Base-by-base conservation (phyloP, 2,113 vertebrate species). In the Prolemur simus region DNA sequence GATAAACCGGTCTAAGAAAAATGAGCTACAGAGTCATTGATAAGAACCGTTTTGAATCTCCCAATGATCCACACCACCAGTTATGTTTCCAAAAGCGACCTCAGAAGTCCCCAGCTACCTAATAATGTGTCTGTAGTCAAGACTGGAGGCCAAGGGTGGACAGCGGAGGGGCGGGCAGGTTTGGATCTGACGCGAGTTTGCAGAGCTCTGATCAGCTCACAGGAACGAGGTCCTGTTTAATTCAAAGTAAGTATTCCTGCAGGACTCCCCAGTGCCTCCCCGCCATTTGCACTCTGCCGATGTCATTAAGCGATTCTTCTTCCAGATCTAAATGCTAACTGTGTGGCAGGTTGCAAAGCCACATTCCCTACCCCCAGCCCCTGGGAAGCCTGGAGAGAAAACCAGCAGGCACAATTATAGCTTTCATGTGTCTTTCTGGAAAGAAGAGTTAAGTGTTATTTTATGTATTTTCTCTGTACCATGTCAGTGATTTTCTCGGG, bases 361-460 rank as follows among this genome's bases (percentile, higher is more conserved):
- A 12, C 82, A 78, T 93, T 94, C 27, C 17, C 96, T 91, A 60
- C 92, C 93, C 95, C 91, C 97, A 97, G 66, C 94, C 96, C 97
- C 93, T 60, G 94, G 98, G 97, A 98, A 93, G 95, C 96, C 98
- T 97, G 78, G 96, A 97, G 98, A 97, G 97, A 97, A 98, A 98
- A 96, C 58, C 94, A 80, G 95, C 97, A 37, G 94, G 92, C 95
- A 90, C 98, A 96, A 95, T 95, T 96, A 85, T 63, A 93, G 98
- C 98, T 98, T 97, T 97, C 97, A 20, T 4, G 49, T 6, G 0
- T 34, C 86, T 68, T 95, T 96, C 94, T 91, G 77, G 81, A 96
- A 94, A 94, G 95, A 97, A 97, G 96, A 96, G 88, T 91, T 95
- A 97, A 98, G 97, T 91, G 96, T 98, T 97, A 97, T 96, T 98